A percentile compares a stretch with the other conserved stretches of the same genome.
Conservation (phyloP, 2,797 vertebrate species). For the Centroberyx gerrardi region DNA sequence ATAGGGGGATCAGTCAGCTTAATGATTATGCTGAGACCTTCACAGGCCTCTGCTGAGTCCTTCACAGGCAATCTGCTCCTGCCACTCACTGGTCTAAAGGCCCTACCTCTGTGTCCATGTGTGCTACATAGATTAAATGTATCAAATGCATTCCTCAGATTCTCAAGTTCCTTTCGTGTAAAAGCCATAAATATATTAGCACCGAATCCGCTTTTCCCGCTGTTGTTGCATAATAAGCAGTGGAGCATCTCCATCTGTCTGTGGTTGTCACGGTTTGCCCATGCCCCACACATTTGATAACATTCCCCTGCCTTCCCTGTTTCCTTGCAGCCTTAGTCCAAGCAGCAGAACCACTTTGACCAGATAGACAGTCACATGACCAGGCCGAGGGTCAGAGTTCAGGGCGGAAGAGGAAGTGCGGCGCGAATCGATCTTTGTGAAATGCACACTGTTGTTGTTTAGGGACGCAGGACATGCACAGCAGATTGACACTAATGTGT, state of each 20-base stretch:
- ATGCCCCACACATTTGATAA: background rate
- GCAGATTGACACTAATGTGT: constrained; percentile 44
- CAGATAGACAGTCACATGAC: constrained; percentile 49
- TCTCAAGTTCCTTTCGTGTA: constrained; percentile 12
- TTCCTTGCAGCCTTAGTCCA: constrained; percentile 20
- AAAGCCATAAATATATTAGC: background rate
- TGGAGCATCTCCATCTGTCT: constrained; percentile 20
- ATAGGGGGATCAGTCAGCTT: constrained; percentile 66
- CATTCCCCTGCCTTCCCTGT: background rate
- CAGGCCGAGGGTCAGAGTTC: constrained; percentile 19
- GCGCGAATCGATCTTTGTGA: constrained; percentile 45
- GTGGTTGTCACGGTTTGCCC: constrained; percentile 15
- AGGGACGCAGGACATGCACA: constrained; percentile 22
- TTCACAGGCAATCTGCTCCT: constrained; percentile 57
- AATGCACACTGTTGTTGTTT: constrained; percentile 11
- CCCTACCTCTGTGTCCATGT: constrained; percentile 45
- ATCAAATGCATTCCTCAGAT: constrained; percentile 11
- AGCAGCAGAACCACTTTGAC: constrained; percentile 34
- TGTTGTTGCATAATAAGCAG: constrained; percentile 27
- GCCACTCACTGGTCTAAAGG: constrained; percentile 43
- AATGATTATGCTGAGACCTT: constrained; percentile 69
- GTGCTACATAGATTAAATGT: background rate
- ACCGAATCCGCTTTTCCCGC: background rate
- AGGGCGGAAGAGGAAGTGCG: constrained; percentile 25
- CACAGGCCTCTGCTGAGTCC: constrained; percentile 63